Evolutionary conservation across 2,888 invertebrate species (phyloP).

Genomic region (Calameuta idolon): DNA sequence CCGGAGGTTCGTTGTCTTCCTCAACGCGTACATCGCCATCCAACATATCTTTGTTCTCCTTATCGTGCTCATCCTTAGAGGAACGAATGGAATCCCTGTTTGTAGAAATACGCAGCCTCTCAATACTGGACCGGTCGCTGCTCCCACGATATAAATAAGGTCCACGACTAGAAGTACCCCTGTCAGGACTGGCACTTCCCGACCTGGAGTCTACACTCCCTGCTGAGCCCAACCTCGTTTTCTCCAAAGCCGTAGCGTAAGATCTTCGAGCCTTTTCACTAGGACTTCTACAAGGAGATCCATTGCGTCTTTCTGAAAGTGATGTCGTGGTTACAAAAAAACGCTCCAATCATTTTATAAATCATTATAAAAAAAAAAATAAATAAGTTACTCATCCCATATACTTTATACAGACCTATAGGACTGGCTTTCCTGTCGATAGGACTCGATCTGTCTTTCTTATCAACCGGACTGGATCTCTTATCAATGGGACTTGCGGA

Average conservation of each 20-base stretch:
- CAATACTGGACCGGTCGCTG: constrained; percentile 57
- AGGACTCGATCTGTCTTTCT: constrained; percentile 52
- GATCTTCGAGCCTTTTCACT: constrained; percentile 68
- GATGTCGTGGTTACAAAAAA: constrained; percentile 43
- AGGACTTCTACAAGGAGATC: constrained; percentile 64
- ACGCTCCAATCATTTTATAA: not conserved
- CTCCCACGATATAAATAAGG: constrained; percentile 55
- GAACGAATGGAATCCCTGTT: constrained; percentile 52
- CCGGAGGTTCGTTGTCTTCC: constrained; percentile 66
- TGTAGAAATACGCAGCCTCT: constrained; percentile 56
- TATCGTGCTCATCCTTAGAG: constrained; percentile 56
- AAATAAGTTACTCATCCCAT: not conserved
- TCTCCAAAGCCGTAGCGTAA: constrained; percentile 61
- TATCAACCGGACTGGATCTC: constrained; percentile 58
- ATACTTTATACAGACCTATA: constrained; percentile 33
- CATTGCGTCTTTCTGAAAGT: constrained; percentile 55
- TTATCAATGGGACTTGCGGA: constrained; percentile 69
- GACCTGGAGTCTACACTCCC: constrained; percentile 63
- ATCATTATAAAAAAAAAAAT: not conserved
- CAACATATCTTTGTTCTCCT: constrained; percentile 57
- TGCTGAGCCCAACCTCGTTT: constrained; percentile 60
- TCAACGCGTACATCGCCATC: constrained; percentile 62
- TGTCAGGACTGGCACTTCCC: constrained; percentile 61
- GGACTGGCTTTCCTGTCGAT: constrained; percentile 52
- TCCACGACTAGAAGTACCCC: constrained; percentile 44